Evolutionary conservation across 2,797 vertebrate genomes (phyloP), one percentile per base, ranked within the genome.

Genomic region (Sus cebifrons): DNA sequence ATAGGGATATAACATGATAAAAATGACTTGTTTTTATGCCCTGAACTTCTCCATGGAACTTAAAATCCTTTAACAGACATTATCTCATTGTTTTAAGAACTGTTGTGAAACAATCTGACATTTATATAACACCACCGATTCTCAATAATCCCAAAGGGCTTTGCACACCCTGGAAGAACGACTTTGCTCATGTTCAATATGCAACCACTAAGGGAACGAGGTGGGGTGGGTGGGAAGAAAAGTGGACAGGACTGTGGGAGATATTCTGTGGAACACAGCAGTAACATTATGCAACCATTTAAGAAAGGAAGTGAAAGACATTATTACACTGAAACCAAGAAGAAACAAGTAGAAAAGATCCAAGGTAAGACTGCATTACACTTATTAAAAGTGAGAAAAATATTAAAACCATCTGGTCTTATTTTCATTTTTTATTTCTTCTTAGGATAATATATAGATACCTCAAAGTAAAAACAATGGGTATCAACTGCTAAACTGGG

Each of bases 31-130:
- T 86, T 96, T 94, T 95, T 96, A 96, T 95, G 82, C 40, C 52
- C 65, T 96, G 62, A 16, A 91, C 97, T 95, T 97, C 93, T 96
- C 83, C 64, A 83, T 78, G 73, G 86, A 91, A 83, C 29, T 95
- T 97, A 94, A 95, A 90, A 95, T 90, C 71, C 73, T 96, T 95
- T 90, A 95, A 96, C 91, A 98, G 96, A 97, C 94, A 97, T 96
- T 97, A 96, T 98, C 96, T 97, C 95, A 97, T 91, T 97, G 97
- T 96, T 97, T 97, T 96, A 97, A 94, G 91, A 97, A 96, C 91
- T 97, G 96, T 93, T 94, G 97, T 68, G 95, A 95, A 97, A 94
- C 78, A 96, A 91, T 75, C n/a, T 96, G 97, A 96, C 94, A 96
- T 97, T 97, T 97, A 95, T 89, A 92, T 70, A 91, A 94, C 27